These are phyloP conservation scores for Conchocele bisecta DNA, from an alignment of 2,888 invertebrate genomes.

Conservation along the genomic window DNA sequence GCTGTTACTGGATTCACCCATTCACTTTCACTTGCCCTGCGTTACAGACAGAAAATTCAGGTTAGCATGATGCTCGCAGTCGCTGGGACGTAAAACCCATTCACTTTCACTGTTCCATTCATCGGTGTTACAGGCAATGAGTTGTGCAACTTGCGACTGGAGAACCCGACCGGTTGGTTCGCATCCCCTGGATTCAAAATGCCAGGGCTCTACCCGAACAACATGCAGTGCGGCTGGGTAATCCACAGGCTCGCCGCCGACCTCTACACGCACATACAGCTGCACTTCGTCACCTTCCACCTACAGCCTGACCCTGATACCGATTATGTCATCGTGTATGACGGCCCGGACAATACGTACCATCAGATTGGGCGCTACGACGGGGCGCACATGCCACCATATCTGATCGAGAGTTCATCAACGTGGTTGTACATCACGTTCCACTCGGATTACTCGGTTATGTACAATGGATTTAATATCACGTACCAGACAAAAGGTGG, in stretches of 20 bases:
- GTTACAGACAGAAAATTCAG: no score
- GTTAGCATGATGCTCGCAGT: no score
- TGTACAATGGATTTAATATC: conserved; percentile 68
- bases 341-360: conserved; percentile 61
- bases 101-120: not conserved
- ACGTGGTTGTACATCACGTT: conserved; percentile 65
- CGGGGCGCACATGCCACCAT: conserved; percentile 50
- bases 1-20: no score
- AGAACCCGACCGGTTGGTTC: conserved; percentile 57
- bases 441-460: conserved; percentile 45
- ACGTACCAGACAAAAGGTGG: conserved; percentile 73
- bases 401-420: conserved; percentile 61
- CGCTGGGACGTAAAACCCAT: no score
- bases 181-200: conserved; percentile 63
- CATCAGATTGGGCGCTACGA: conserved; percentile 60
- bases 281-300: conserved; percentile 53
- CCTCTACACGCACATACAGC: conserved; percentile 55
- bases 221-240: conserved; percentile 66
- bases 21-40: no score
- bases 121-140: conserved; percentile 28
- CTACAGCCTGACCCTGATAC: conserved; percentile 53
- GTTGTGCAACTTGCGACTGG: conserved; percentile 49
- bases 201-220: conserved; percentile 59
- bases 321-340: conserved; percentile 66
- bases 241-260: conserved; percentile 46